Evolutionary conservation across 1,140 invertebrate genomes (phyloP), one percentile per base, ranked within the genome.

Genomic region (Papilio helenus): DNA sequence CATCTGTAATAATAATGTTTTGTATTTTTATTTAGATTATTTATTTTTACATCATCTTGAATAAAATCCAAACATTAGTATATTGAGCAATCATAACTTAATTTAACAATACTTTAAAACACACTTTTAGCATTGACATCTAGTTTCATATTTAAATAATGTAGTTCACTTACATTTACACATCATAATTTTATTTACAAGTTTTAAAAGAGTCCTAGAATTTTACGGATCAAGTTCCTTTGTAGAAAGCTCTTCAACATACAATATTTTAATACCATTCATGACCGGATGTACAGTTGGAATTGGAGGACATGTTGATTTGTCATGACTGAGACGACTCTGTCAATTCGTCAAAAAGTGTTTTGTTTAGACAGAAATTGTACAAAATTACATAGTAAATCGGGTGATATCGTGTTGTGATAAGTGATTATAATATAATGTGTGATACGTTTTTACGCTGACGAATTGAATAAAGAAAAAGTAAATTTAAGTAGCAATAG

Each of bases 251-350:
- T 26, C 8, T 26, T 29, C 2, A 61, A 61, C 4, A 14, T 23
- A 26, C 55, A 58, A 23, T 10, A n/a, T 23, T 14, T 26, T 61
- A 23, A 26, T 26, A 61, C 55, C 58, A 61, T 65, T 77, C 58
- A 87, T 86, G 87, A 92, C 90, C 91, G 91, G 91, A 92, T 89
- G 85, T 89, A 81, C 86, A 87, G 87, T 89, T 88, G 91, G 92
- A 91, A 80, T 89, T 88, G 91, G 92, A 91, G 82, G 93, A 94
- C 93, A 94, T 94, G 90, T 94, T 94, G 92, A 93, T 91, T 92
- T 92, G 92, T 93, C 92, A 93, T 88, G 89, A 92, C 87, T 89
- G 85, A 92, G 90, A 88, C 88, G 87, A 90, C 88, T 89, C 90
- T 93, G 91, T 93, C 92, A 94, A 92, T 90, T 94, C 91, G 87